Percentiles rank a stretch among this genome's conserved stretches.
phyloP scores from a whole-genome alignment of 2,797 vertebrate genomes.

The Phoxinus dragarum region DNA sequence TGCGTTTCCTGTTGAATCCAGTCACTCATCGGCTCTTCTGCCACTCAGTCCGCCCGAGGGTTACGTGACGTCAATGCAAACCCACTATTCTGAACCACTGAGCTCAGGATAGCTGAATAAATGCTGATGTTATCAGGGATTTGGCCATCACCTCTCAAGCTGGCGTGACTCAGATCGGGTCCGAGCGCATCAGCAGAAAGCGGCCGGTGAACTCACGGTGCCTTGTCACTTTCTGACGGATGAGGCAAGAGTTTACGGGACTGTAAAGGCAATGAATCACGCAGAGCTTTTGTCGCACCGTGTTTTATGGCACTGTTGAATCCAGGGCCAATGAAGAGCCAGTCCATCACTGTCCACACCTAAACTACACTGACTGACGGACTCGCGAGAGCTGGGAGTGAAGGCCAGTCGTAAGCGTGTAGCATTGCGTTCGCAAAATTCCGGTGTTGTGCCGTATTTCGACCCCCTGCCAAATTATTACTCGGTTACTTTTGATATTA shows the following conservation, averaged over 20 bases:
- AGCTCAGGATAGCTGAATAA: background rate
- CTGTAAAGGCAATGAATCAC: constrained; percentile 47
- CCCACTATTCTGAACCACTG: background rate
- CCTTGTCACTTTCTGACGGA: constrained; percentile 46
- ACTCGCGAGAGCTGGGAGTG: background rate
- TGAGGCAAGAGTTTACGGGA: constrained; percentile 51
- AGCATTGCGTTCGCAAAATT: background rate
- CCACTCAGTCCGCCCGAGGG: no score
- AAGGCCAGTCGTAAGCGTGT: background rate
- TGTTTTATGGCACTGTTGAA: constrained; percentile 23
- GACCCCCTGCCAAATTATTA: no score
- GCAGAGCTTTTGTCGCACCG: constrained; percentile 3
- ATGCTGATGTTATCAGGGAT: constrained; percentile 11
- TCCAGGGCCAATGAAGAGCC: background rate
- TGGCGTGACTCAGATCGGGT: constrained; percentile 35
- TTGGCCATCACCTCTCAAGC: constrained; percentile 21
- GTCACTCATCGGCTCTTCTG: no score
- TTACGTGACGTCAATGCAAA: no score
- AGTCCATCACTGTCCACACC: constrained; percentile 42
- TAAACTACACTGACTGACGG: constrained; percentile 2
- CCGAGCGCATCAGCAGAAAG: constrained; percentile 28
- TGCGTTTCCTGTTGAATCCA: no score
- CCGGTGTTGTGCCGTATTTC: no score
- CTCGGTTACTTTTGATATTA: no score
- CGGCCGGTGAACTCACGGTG: background rate